Evolutionary conservation across 2,888 invertebrate species (phyloP), one percentile per base, ranked within the genome.

Genomic region (Phortica okadai): DNA sequence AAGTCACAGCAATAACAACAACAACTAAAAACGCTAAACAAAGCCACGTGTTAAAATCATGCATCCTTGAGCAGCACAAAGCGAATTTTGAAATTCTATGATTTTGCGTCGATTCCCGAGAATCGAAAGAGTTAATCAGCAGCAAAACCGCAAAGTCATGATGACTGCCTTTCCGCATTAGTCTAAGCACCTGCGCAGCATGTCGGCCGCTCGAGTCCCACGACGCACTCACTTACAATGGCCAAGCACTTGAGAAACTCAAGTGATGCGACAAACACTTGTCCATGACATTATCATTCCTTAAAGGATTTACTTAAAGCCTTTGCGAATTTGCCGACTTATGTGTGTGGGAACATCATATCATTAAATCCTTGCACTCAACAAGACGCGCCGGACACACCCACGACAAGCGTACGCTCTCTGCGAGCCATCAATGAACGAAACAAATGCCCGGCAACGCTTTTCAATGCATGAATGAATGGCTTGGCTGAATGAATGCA

Each of bases 311-410:
- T 87, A 59, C 77, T 78, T 42, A 82, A 58, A 66, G 62, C 79
- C 82, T 88, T 86, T 87, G 86, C 88, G 88, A 86, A 86, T 88
- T 76, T 77, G 78, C 82, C 85, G 86, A 81, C 82, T 42, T 45
- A 42, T 16, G 67, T 14, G 41, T 74, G 76, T 80, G 89, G 83
- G 85, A 82, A 88, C 82, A 83, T 76, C 82, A 87, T 82, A 83
- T 76, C 82, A 87, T 85, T 84, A 87, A 85, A 80, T 84, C 80
- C 80, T 81, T 83, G 78, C 66, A 41, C 14, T 21, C 11, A 70
- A 44, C 45, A 54, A 25, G 41, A 50, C 41, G 56, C 16, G 42
- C 41, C 54, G 41, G 56, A n/a, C 70, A 72, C 70, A 72, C 70
- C 70, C 54, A 54, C 54, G 16, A 7, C 59, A 59, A 6, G 1